Base-by-base conservation (phyloP, 2,888 invertebrate species). In the Hypselothyrea guttata region DNA sequence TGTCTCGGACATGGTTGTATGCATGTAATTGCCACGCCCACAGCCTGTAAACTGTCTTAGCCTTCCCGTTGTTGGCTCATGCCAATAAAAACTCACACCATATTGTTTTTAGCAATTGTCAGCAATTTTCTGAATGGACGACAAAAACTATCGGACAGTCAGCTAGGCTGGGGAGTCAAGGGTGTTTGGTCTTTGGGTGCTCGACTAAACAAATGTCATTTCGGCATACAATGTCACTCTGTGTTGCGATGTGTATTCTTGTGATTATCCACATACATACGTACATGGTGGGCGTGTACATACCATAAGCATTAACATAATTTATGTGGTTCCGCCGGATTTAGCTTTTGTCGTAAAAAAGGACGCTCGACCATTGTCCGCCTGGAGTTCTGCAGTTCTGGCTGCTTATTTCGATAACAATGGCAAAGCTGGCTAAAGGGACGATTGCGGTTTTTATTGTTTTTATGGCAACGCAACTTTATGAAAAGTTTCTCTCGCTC, bases 271-370 rank as follows among this genome's bases (percentile, higher is more conserved):
- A 37, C 16, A 31, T 16, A 16, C 31, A 27, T 18, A 31, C 56
- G 45, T 69, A 77, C 75, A 72, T 79, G 69, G 84, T 84, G 89
- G 89, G 88, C 88, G 88, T 87, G 84, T 77, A 61, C 84, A 87
- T 75, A 72, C 71, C 75, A 71, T 71, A 71, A 75, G 87, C 83
- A 89, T 88, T 88, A 88, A 88, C 89, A 88, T 88, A 88, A 89
- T 88, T 88, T 88, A 88, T 88, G 88, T 88, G 88, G 88, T 89
- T 86, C 86, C 86, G 86, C 83, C 73, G 84, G 76, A 84, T 84
- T 83, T 79, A 70, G 83, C 75, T 63, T 84, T 78, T 82, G 86
- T 86, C 86, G 86, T 82, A 86, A 86, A 86, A 77, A 86, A 73
- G 84, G 86, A 76, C 84, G 55, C 77, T 67, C 59, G 75, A 58